phyloP scores from a whole-genome alignment of 2,888 invertebrate species.

The Caenorhabditis doughertyi region DNA sequence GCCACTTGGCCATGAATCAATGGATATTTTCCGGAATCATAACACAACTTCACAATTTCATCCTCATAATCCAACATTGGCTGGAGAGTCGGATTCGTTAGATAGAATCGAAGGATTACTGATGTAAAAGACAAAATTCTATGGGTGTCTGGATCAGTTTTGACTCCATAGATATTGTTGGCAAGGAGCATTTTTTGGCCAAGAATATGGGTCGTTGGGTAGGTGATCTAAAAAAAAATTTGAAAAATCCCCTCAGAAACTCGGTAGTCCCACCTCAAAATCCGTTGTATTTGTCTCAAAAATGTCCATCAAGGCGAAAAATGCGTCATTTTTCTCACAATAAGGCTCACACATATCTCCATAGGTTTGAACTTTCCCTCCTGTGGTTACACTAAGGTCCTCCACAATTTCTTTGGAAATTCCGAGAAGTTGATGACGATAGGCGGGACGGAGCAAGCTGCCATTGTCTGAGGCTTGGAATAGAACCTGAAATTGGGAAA shows the following conservation, averaged over 20 bases:
- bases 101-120: constrained; percentile 71
- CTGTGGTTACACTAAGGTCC: constrained; percentile 22
- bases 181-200: constrained; percentile 72
- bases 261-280: constrained; percentile 59
- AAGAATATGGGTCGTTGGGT: constrained; percentile 70
- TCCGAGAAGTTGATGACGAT: constrained; percentile 59
- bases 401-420: constrained; percentile 61
- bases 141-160: constrained; percentile 44
- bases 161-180: constrained; percentile 71
- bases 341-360: constrained; percentile 75
- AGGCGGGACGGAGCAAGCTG: constrained; percentile 60
- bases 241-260: neutral
- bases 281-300: constrained; percentile 63
- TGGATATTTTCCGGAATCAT: constrained; percentile 69
- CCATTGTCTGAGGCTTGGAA: constrained; percentile 69
- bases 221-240: constrained; percentile 68
- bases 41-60: constrained; percentile 66
- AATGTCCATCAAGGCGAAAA: constrained; percentile 67
- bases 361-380: constrained; percentile 45
- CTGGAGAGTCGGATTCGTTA: constrained; percentile 63
- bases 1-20: constrained; percentile 68
- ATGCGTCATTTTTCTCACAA: constrained; percentile 75
- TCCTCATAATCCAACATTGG: constrained; percentile 71
- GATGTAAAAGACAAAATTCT: constrained; percentile 57
- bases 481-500: constrained; percentile 64